These are phyloP conservation scores for Myanophis thanlyinensis DNA, from an alignment of 2,113 vertebrate species.

Conservation along the genomic window DNA sequence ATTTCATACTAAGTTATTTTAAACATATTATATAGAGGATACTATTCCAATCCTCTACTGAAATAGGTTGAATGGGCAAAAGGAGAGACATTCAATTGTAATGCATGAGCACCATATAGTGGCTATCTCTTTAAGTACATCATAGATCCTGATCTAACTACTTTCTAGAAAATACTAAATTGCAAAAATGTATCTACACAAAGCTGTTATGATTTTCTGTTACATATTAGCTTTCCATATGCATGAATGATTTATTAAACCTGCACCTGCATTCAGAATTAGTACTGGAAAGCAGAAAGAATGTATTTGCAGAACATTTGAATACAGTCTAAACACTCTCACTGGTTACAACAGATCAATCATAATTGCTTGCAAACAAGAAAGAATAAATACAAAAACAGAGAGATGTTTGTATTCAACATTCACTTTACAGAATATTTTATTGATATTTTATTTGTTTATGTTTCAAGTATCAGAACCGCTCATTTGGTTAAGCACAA, in stretches of 20 bases:
- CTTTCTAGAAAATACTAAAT: background rate
- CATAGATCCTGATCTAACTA: background rate
- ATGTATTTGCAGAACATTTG: background rate
- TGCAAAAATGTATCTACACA: constrained; percentile 11
- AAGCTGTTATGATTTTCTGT: background rate
- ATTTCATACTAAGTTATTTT: constrained; percentile 30
- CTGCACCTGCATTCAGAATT: background rate
- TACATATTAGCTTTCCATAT: background rate
- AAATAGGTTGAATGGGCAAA: background rate
- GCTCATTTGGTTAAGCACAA: background rate
- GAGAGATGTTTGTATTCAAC: background rate
- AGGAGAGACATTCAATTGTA: constrained; percentile 7
- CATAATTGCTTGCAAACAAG: background rate
- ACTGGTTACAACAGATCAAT: background rate
- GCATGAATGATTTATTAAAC: background rate
- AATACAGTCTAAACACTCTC: background rate
- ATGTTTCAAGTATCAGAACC: background rate
- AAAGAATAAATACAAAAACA: background rate
- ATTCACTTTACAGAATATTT: background rate
- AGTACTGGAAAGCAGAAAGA: background rate
- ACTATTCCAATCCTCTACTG: background rate
- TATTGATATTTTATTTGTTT: background rate
- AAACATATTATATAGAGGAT: constrained; percentile 16
- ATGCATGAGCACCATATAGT: constrained; percentile 58
- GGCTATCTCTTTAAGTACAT: constrained; percentile 32